Evolutionary conservation across 1,140 invertebrate genomes (phyloP), one percentile per base, ranked within the genome.

Genomic region (Araneus ventricosus): DNA sequence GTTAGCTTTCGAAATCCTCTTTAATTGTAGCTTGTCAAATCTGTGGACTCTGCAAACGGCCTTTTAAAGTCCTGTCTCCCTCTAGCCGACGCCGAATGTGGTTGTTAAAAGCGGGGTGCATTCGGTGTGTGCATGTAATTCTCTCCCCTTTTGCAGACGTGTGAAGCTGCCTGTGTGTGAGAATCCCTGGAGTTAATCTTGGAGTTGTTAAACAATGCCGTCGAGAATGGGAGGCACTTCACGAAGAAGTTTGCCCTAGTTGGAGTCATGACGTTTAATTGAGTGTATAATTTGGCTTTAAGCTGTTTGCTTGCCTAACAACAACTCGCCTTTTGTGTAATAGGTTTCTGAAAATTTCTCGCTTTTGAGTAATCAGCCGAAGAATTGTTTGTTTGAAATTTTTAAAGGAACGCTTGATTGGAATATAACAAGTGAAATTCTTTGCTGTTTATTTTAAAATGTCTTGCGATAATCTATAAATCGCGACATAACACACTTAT

Each of bases 1-100:
- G 59, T 87, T 87, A 87, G 59, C 52, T 87, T 34, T 63, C 34
- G 0, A 61, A 87, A 87, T 87, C 85, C 57, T 87, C 85, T 87
- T 87, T 87, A 87, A 87, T 87, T 87, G 85, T 34, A 61, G 52
- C 85, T 87, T 57, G 85, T 87, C 59, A 87, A 87, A 87, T 84
- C 24, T 84, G 80, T 84, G 39, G 80, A 84, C 80, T 45, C 37
- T 52, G 39, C 80, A 45, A 57, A 52, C 39, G 20, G 39, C 80
- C 80, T 84, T 84, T 52, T 75, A 75, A 75, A 30, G 30, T 75
- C 27, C 67, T 27, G 67, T 75, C 67, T 75, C 30, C 27, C 67
- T 14, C 30, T 27, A 27, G 27, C 61, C 61, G 27, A 27, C 10
- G 24, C n/a, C 67, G 27, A 27, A 75, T 34, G 10, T 17, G 45